Percentiles rank a stretch among this genome's conserved stretches.
Evolutionary conservation across 2,113 vertebrate species (phyloP).

Genomic region (Labeo catla): DNA sequence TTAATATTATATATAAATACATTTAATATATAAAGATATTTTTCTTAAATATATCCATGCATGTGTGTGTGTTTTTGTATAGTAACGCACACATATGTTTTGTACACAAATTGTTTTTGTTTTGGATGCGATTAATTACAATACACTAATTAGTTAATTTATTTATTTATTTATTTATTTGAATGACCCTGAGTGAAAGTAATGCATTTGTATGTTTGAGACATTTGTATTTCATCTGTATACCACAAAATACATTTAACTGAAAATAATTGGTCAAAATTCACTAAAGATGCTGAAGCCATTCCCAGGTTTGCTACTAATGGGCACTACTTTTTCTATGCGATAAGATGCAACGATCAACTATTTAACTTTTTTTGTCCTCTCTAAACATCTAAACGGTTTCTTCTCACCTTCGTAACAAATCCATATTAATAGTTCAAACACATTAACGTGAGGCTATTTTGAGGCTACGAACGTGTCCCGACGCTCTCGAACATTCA

Average conservation of each 20-base stretch:
- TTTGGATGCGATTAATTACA: too few species aligned
- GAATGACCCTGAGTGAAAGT: not conserved
- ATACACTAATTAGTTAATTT: too few species aligned
- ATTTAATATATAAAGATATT: too few species aligned
- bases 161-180: too few species aligned
- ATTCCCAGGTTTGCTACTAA: not conserved
- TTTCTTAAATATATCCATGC: too few species aligned
- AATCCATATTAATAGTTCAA: not conserved
- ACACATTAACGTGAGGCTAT: not conserved
- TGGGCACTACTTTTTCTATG: constrained; percentile 2
- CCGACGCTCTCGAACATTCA: not conserved
- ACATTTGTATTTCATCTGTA: not conserved
- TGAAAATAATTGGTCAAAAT: not conserved
- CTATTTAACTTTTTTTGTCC: not conserved
- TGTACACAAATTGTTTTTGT: too few species aligned
- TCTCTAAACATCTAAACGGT: not conserved
- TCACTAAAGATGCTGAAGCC: not conserved
- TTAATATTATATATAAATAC: too few species aligned
- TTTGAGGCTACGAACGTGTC: not conserved
- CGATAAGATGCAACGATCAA: too few species aligned
- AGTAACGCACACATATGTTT: too few species aligned
- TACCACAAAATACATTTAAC: not conserved
- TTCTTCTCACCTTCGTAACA: not conserved
- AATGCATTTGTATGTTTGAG: too few species aligned
- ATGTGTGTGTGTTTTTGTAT: too few species aligned